These are phyloP conservation scores for Sebastes taczanowskii DNA, from an alignment of 2,797 vertebrate genomes.

Conservation along the genomic window DNA sequence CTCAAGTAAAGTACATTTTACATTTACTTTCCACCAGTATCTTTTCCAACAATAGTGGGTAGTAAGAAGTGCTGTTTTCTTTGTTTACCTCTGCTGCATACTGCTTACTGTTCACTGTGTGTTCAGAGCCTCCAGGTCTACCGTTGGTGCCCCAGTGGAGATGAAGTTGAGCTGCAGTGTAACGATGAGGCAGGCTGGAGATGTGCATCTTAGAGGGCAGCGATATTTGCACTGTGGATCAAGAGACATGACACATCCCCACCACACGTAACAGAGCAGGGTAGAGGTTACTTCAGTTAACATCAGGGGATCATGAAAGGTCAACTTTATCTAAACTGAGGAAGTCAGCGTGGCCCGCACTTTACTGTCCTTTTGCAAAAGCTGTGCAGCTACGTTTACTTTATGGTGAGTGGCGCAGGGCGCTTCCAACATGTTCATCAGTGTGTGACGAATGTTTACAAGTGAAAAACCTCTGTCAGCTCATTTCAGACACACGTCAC, in stretches of 20 bases:
- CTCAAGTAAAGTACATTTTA: background rate
- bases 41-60: background rate
- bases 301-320: conserved; percentile 8
- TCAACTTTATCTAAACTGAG: conserved; percentile 1
- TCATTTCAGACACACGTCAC: conserved; percentile 42
- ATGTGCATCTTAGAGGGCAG: conserved; percentile 87
- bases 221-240: conserved; percentile 87
- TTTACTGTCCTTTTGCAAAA: background rate
- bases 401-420: conserved; percentile 30
- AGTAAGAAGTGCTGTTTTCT: background rate
- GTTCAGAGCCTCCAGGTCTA: conserved; percentile 89
- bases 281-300: background rate
- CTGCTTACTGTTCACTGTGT: conserved; percentile 86
- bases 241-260: conserved; percentile 6
- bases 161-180: conserved; percentile 91
- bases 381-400: background rate
- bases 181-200: conserved; percentile 84
- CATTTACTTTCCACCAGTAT: background rate
- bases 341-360: background rate
- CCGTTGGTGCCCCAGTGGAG: conserved; percentile 92
- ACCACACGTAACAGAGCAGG: background rate
- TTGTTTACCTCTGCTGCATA: conserved; percentile 91
- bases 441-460: conserved; percentile 45
- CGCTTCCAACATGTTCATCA: conserved; percentile 21
- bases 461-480: conserved; percentile 59